Evolutionary conservation across 2,113 vertebrate genomes (phyloP).

Genomic region (Cichladusa arquata): DNA sequence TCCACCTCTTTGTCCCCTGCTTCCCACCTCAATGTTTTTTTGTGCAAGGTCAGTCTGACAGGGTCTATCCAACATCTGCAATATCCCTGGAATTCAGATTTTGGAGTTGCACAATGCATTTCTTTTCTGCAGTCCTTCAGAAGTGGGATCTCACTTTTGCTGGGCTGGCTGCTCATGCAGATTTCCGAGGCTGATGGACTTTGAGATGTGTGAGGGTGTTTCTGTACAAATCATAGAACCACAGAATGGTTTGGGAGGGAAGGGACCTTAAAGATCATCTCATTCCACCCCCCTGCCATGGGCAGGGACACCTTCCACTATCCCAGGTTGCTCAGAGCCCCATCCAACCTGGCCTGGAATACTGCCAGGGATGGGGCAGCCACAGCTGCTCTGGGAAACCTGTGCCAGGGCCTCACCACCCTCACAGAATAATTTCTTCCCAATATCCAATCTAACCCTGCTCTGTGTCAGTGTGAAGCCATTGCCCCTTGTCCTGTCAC

Average conservation of each 20-base stretch:
- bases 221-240: background rate
- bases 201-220: accelerated
- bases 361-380: too few relatives aligned
- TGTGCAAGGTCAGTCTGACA: background rate
- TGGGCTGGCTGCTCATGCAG: background rate
- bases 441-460: accelerated
- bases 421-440: background rate
- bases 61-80: background rate
- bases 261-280: background rate
- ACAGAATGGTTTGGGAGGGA: background rate
- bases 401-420: background rate
- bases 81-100: background rate
- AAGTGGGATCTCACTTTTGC: background rate
- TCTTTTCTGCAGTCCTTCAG: background rate
- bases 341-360: background rate
- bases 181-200: background rate
- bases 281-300: accelerated
- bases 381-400: background rate
- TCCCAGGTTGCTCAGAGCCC: accelerated
- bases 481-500: background rate
- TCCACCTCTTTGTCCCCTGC: background rate
- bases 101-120: background rate
- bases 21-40: background rate
- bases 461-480: background rate
- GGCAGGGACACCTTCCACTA: background rate